A percentile compares a stretch with the other conserved stretches of the same genome.
These are phyloP conservation scores for Hypothenemus hampei DNA, from an alignment of 1,140 invertebrate genomes.

Conservation along the genomic window DNA sequence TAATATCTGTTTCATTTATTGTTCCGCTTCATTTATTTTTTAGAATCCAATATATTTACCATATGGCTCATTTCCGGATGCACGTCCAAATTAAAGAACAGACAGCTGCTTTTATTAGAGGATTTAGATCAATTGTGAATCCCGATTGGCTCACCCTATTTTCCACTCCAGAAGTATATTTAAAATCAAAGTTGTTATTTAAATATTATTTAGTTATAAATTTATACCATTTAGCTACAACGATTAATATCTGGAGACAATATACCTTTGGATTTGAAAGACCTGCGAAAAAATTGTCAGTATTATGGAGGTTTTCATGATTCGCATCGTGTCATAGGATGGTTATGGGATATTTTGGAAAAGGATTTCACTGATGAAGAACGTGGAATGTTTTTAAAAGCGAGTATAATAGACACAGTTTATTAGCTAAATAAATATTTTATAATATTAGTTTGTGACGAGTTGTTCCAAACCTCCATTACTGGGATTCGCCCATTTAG, in stretches of 20 bases:
- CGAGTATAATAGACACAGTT: slow-evolving; percentile 31
- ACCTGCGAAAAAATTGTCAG: slow-evolving; percentile 89
- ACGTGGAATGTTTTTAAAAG: slow-evolving; percentile 89
- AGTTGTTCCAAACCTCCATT: slow-evolving; percentile 97
- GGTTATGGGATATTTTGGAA: slow-evolving; percentile 98
- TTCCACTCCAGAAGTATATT: slow-evolving; percentile 92
- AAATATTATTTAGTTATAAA: too few relatives aligned
- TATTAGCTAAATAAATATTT: background rate
- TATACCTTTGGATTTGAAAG: slow-evolving; percentile 81
- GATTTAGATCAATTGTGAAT: slow-evolving; percentile 93
- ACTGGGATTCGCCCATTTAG: slow-evolving; percentile 93
- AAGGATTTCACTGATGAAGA: slow-evolving; percentile 93
- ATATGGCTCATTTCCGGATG: slow-evolving; percentile 98
- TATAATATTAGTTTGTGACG: slow-evolving; percentile 90
- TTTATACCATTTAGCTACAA: slow-evolving; percentile 61
- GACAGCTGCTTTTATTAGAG: slow-evolving; percentile 91
- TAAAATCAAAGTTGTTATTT: too few relatives aligned
- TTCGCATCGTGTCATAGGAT: slow-evolving; percentile 94
- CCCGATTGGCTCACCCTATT: slow-evolving; percentile 94
- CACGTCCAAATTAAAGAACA: slow-evolving; percentile 96
- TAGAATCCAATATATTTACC: slow-evolving; percentile 95
- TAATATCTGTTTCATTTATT: too few relatives aligned
- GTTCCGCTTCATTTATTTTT: slow-evolving; percentile 34
- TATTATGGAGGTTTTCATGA: slow-evolving; percentile 99
- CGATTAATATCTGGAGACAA: slow-evolving; percentile 89